These are phyloP conservation scores for Apodemus agrarius DNA, from an alignment of 2,797 vertebrate species.

Conservation along the genomic window DNA sequence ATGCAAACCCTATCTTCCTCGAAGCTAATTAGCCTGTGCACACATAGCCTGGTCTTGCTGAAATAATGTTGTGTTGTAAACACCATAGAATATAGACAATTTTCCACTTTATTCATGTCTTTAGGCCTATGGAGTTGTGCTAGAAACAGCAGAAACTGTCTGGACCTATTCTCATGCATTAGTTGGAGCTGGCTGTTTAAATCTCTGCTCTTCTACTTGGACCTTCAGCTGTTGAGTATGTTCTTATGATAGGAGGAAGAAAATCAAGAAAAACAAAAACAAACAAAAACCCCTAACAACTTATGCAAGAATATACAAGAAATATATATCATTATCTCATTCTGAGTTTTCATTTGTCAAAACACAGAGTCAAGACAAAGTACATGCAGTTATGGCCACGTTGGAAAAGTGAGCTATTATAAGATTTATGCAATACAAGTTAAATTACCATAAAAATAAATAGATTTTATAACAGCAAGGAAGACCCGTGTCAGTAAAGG, in stretches of 20 bases:
- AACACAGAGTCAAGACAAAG: neutral
- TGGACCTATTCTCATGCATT: neutral
- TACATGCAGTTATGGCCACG: neutral
- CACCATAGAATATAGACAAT: neutral
- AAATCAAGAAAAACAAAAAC: neutral
- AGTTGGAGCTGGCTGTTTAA: neutral
- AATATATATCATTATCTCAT: neutral
- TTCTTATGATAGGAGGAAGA: neutral
- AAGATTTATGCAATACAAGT: neutral
- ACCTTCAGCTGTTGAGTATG: neutral
- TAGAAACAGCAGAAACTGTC: neutral
- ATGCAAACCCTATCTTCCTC: neutral
- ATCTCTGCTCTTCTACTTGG: neutral
- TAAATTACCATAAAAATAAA: neutral
- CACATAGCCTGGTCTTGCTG: neutral
- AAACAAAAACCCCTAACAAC: neutral
- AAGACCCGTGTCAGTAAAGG: neutral
- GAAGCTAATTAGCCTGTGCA: neutral
- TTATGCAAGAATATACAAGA: neutral
- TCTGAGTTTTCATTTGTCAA: neutral
- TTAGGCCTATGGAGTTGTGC: neutral
- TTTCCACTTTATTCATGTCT: neutral
- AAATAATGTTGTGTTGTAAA: neutral
- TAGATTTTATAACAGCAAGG: neutral
- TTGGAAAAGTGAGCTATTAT: slow-evolving; percentile 3